phyloP scores from a whole-genome alignment of 2,797 vertebrate genomes.

The Chelonia mydas region DNA sequence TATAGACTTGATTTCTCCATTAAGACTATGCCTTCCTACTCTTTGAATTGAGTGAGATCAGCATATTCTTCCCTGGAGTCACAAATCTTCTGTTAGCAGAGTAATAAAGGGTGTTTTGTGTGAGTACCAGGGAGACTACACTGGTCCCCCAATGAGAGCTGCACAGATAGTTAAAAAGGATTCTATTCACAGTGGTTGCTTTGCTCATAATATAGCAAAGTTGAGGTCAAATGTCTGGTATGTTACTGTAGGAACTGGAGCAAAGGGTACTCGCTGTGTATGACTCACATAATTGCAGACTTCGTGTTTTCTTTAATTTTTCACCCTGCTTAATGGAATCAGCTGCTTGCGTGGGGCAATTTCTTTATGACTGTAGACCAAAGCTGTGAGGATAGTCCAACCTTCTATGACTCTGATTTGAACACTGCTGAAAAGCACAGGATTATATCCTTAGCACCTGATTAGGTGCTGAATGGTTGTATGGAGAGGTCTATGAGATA shows the following conservation, averaged over 20 bases:
- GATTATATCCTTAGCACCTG: constrained; percentile 6
- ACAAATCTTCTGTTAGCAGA: neutral
- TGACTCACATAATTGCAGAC: neutral
- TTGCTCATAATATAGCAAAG: constrained; percentile 8
- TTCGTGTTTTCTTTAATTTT: constrained; percentile 19
- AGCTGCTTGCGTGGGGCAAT: neutral
- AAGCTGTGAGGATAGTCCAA: constrained; percentile 45
- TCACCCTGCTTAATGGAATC: neutral
- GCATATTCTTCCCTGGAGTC: neutral
- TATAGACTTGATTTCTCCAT: neutral
- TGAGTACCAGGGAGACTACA: neutral
- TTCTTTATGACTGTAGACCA: neutral
- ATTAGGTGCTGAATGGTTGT: constrained; percentile 53
- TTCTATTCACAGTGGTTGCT: neutral
- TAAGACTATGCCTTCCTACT: neutral
- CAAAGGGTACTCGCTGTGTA: neutral
- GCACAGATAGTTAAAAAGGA: neutral
- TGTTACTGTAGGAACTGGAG: neutral
- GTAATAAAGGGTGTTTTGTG: neutral
- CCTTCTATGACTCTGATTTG: neutral
- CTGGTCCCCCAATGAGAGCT: neutral
- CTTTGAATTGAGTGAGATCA: neutral
- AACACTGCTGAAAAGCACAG: neutral
- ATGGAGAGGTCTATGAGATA: constrained; percentile 20
- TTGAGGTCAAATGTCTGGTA: neutral